Percentiles rank a stretch among this genome's conserved stretches.
phyloP scores from a whole-genome alignment of 2,113 vertebrate species.

The Aspiorhynchus laticeps region DNA sequence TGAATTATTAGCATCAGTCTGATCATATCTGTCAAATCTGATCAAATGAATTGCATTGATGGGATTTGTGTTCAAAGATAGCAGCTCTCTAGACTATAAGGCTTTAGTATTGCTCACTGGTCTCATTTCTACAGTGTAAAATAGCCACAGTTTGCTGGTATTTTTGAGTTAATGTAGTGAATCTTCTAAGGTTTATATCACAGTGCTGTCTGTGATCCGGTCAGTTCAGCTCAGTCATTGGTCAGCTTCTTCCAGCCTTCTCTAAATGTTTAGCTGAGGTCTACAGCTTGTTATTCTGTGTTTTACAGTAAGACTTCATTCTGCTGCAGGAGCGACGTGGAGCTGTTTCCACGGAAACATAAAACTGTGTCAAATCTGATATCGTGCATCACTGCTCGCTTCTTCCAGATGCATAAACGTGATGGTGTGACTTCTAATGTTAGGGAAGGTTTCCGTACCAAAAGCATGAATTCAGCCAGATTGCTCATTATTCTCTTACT shows the following conservation, averaged over 20 bases:
- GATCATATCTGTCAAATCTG: neutral
- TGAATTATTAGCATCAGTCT: neutral
- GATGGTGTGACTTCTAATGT: neutral
- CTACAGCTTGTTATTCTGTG: neutral
- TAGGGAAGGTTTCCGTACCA: neutral
- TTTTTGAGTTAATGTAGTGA: neutral
- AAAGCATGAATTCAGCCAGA: too few relatives aligned
- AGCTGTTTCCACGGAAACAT: too few relatives aligned
- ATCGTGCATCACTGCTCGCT: neutral
- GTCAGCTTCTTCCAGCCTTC: neutral
- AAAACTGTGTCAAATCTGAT: neutral
- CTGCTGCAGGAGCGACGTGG: neutral
- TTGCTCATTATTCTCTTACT: too few relatives aligned
- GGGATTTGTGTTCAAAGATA: too few relatives aligned
- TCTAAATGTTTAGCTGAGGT: neutral
- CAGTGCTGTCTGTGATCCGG: neutral
- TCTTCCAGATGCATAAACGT: too few relatives aligned
- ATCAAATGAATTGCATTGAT: too few relatives aligned
- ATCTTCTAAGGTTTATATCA: neutral
- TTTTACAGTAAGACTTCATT: too few relatives aligned
- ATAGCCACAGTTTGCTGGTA: neutral
- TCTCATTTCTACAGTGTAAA: too few relatives aligned
- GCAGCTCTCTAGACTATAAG: too few relatives aligned
- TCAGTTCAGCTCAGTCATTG: neutral
- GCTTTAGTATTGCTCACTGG: too few relatives aligned